Evolutionary conservation across 2,888 invertebrate genomes (phyloP), one percentile per base, ranked within the genome.

Genomic region (Rhaphigaster nebulosa): DNA sequence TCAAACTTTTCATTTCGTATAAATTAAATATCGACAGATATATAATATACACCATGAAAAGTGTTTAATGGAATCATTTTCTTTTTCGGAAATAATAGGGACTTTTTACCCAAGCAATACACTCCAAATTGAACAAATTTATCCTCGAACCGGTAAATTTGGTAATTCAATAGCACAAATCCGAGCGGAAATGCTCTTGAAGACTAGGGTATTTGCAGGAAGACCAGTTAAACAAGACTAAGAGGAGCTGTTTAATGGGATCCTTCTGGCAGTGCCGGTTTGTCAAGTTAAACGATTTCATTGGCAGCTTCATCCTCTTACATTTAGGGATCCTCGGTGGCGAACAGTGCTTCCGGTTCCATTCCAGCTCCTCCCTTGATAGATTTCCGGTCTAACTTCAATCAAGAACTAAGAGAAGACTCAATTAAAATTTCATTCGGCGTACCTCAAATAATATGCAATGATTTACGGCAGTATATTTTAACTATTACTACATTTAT

Each of bases 221-320:
- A 12, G 13, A 60, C 10, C 10, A 60, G 60, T 60, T 60, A 60
- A 60, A 60, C 60, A 60, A 60, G 60, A n/a, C 29, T 65, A 29
- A 65, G n/a, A 29, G 29, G 29, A 65, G 13, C 29, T 26, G 29
- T 65, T 65, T 65, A 65, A 65, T 65, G 65, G 60, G 65, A 29
- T 65, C 65, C 4, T 29, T 29, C 15, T 65, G 13, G n/a, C 65
- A 29, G 29, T 29, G 29, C 29, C 29, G 15, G 65, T 29, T 29
- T 29, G 65, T 65, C 65, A 65, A 65, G 65, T 29, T 65, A 65
- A 65, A 29, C 29, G 29, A 65, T 65, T 65, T 29, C 65, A 65
- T 29, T 65, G 65, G 65, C 65, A 65, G 65, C 65, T 65, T 29
- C 65, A 65, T 65, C 65, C 65, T 29, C 13, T 65, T 65, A 65